A percentile compares a stretch with the other conserved stretches of the same genome.
Evolutionary conservation across 2,113 vertebrate species (phyloP).

Genomic region (Pluvialis apricaria): DNA sequence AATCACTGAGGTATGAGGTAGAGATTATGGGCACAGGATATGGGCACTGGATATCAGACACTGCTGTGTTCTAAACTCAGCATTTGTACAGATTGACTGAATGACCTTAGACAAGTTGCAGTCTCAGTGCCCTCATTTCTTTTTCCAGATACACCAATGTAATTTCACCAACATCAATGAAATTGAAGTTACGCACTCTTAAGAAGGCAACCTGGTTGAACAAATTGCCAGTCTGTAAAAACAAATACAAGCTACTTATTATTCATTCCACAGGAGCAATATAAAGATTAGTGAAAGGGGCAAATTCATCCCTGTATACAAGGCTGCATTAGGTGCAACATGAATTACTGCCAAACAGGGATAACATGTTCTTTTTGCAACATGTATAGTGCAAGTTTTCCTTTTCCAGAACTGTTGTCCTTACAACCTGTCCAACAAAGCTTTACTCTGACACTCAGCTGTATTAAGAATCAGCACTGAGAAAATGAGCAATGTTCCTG

Average conservation of each 20-base stretch:
- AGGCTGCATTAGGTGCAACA: accelerated
- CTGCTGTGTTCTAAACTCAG: neutral
- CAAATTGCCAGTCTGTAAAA: neutral
- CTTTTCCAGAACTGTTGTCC: neutral
- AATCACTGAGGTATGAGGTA: conserved; percentile 3
- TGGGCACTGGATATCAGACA: neutral
- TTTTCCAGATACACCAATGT: neutral
- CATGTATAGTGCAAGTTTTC: neutral
- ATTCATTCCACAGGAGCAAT: neutral
- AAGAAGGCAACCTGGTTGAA: neutral
- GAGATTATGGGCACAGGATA: neutral
- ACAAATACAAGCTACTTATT: neutral
- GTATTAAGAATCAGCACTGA: neutral
- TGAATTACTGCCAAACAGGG: neutral
- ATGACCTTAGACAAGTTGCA: neutral
- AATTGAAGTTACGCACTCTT: neutral
- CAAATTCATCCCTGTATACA: neutral
- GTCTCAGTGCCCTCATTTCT: neutral
- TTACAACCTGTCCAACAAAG: neutral
- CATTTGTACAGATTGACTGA: neutral
- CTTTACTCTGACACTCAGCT: neutral
- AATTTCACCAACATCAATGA: neutral
- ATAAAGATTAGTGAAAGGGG: neutral
- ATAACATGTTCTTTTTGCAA: neutral
- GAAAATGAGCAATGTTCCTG: neutral